These are phyloP conservation scores for Charina bottae DNA, from an alignment of 2,113 vertebrate genomes.

Conservation along the genomic window DNA sequence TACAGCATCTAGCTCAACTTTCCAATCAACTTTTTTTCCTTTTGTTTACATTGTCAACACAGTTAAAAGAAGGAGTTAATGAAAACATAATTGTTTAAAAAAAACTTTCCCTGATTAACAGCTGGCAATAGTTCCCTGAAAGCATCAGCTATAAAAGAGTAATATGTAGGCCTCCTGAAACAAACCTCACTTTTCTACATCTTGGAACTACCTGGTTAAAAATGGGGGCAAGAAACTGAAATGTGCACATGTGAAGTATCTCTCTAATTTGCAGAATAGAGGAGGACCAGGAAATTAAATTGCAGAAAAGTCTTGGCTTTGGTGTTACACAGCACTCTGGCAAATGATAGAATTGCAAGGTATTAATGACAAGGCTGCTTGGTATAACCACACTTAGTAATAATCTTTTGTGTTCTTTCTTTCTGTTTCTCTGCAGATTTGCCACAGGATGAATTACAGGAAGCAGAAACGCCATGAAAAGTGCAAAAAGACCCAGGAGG, in stretches of 20 bases:
- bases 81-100: neutral
- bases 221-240: neutral
- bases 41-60: slow-evolving; percentile 16
- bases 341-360: slow-evolving; percentile 13
- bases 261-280: neutral
- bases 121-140: neutral
- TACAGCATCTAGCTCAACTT: slow-evolving; percentile 18
- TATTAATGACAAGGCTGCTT: slow-evolving; percentile 13
- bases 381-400: slow-evolving; percentile 38
- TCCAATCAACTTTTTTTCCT: neutral
- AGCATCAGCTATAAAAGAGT: neutral
- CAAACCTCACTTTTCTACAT: neutral
- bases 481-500: slow-evolving; percentile 33
- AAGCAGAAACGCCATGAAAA: slow-evolving; percentile 60
- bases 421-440: slow-evolving; percentile 61
- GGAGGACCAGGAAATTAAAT: slow-evolving; percentile 17
- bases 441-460: slow-evolving; percentile 54
- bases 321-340: slow-evolving; percentile 32
- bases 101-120: neutral
- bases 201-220: slow-evolving; percentile 9
- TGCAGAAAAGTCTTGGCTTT: slow-evolving; percentile 42
- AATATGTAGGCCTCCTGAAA: neutral
- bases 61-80: slow-evolving; percentile 37
- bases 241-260: neutral
- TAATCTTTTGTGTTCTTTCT: slow-evolving; percentile 23